Percentiles rank a stretch among this genome's conserved stretches.
phyloP scores from a whole-genome alignment of 2,888 invertebrate genomes.

The Dusona sp. region DNA sequence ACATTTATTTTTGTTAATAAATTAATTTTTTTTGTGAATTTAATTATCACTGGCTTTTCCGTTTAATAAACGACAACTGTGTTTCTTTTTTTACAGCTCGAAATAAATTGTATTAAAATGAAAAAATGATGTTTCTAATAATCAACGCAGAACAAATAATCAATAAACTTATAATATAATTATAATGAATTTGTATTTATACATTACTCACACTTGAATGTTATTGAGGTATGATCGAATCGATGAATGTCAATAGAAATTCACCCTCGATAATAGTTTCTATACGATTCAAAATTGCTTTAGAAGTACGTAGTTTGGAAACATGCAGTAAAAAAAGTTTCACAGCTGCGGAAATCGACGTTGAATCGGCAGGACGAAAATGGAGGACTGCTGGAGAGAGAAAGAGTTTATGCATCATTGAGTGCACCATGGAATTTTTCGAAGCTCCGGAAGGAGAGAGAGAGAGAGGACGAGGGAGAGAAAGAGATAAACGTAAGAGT shows the following conservation, averaged over 20 bases:
- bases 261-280: not conserved
- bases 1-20: too few relatives aligned
- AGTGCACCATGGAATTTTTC: conserved; percentile 45
- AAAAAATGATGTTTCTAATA: too few relatives aligned
- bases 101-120: too few relatives aligned
- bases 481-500: conserved; percentile 6
- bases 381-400: not conserved
- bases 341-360: conserved; percentile 27
- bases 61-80: too few relatives aligned
- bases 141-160: not conserved
- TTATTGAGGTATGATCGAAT: not conserved
- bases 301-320: not conserved
- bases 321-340: conserved; percentile 1
- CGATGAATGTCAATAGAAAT: not conserved
- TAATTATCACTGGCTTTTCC: too few relatives aligned
- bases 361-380: conserved; percentile 15
- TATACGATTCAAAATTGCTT: conserved; percentile 3
- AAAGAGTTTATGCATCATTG: conserved; percentile 55
- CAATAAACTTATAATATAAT: not conserved
- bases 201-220: not conserved
- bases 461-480: not conserved
- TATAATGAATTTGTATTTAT: not conserved
- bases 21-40: not conserved
- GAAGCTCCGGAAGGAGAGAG: not conserved
- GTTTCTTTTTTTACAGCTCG: too few relatives aligned